Evolutionary conservation across 2,888 invertebrate genomes (phyloP).

Genomic region (Phyllotreta cruciferae): DNA sequence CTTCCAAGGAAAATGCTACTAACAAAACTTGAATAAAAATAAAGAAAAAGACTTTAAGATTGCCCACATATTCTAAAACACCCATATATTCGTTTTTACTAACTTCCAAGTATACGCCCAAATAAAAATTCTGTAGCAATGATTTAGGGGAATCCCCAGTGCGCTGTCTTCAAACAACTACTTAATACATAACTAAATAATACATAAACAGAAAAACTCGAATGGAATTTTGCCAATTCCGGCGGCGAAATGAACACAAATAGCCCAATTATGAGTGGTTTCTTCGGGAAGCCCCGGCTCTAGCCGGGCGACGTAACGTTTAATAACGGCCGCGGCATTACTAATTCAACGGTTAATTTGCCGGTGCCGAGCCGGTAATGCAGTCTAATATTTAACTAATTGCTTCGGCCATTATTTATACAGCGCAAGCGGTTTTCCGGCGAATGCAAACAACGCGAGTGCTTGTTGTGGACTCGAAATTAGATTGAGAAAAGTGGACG

Average conservation of each 20-base stretch:
- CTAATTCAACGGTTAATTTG: slow-evolving; percentile 58
- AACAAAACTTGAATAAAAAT: too few species aligned
- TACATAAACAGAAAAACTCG: too few species aligned
- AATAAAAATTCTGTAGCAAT: too few species aligned
- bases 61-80: too few species aligned
- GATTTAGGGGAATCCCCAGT: too few species aligned
- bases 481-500: slow-evolving; percentile 19
- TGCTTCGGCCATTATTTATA: slow-evolving; percentile 60
- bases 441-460: slow-evolving; percentile 22
- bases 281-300: slow-evolving; percentile 3
- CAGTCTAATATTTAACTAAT: slow-evolving; percentile 61
- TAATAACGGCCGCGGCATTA: slow-evolving; percentile 42
- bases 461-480: slow-evolving; percentile 4
- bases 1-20: too few species aligned
- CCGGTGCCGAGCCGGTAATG: slow-evolving; percentile 55
- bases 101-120: too few species aligned
- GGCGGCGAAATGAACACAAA: slow-evolving; percentile 30
- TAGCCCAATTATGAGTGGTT: slow-evolving; percentile 27
- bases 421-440: slow-evolving; percentile 24
- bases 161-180: too few species aligned
- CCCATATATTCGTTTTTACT: too few species aligned
- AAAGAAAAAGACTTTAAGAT: too few species aligned
- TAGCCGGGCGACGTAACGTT: slow-evolving; percentile 20
- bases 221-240: too few species aligned
- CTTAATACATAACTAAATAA: too few species aligned